Evolutionary conservation across 2,113 vertebrate species (phyloP).

Genomic region (Mustela lutreola): DNA sequence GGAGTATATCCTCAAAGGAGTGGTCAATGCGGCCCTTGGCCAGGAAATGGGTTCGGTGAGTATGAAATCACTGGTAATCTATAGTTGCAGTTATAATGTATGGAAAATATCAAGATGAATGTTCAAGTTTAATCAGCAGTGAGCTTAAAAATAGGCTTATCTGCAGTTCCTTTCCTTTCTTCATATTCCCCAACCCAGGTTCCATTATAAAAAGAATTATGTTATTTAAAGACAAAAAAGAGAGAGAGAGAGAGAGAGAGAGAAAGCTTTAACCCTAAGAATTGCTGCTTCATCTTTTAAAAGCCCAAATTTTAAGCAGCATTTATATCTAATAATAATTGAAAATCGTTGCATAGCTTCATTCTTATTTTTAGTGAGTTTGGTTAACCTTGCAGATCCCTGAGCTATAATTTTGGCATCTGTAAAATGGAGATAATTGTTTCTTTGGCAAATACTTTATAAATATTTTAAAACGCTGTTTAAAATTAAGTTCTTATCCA

Average conservation of each 20-base stretch:
- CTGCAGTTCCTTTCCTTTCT: not conserved
- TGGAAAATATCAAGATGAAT: slow-evolving; percentile 23
- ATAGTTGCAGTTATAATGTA: not conserved
- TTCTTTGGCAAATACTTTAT: not conserved
- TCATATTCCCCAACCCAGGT: not conserved
- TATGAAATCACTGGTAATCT: slow-evolving; percentile 68
- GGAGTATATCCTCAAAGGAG: slow-evolving; percentile 98
- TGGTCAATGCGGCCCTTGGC: slow-evolving; percentile 96
- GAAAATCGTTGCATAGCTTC: not conserved
- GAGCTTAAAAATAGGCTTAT: not conserved
- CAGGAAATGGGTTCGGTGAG: slow-evolving; percentile 97
- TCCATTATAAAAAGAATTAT: not conserved
- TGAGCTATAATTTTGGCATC: slow-evolving; percentile 18
- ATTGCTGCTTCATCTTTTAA: slow-evolving; percentile 41
- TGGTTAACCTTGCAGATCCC: not conserved
- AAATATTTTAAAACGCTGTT: not conserved
- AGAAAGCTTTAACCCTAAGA: not conserved
- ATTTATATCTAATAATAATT: not conserved
- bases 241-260: no score
- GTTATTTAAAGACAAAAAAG: not conserved
- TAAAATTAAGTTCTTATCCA: not conserved
- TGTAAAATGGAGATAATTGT: slow-evolving; percentile 20
- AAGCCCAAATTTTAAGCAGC: not conserved
- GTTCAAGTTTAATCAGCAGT: not conserved
- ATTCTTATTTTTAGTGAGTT: slow-evolving; percentile 25